phyloP scores from a whole-genome alignment of 2,113 vertebrate species.

The Hymenochirus boettgeri region DNA sequence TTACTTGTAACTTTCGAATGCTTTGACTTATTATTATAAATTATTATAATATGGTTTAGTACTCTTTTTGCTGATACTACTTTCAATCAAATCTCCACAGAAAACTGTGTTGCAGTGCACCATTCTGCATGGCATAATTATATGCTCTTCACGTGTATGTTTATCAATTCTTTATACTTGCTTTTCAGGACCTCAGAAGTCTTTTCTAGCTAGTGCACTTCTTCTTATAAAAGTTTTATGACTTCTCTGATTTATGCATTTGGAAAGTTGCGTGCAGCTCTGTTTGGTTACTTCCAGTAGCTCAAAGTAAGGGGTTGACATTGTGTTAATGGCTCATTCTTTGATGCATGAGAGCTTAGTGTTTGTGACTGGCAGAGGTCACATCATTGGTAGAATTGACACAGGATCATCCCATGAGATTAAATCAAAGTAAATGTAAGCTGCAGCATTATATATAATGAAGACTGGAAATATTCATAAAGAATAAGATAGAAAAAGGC shows the following conservation, averaged over 20 bases:
- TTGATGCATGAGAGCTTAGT: conserved; percentile 34
- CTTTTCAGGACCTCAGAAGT: conserved; percentile 32
- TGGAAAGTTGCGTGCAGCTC: conserved; percentile 29
- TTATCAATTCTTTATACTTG: conserved; percentile 41
- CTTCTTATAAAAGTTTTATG: conserved; percentile 34
- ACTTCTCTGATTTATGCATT: conserved; percentile 27
- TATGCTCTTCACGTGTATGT: conserved; percentile 13
- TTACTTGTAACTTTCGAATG: no score
- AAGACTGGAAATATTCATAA: background rate
- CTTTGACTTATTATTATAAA: no score
- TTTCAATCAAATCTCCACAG: background rate
- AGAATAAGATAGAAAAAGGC: background rate
- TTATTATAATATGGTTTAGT: no score
- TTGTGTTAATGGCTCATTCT: conserved; percentile 29
- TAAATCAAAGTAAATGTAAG: conserved; percentile 15
- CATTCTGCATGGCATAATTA: conserved; percentile 17
- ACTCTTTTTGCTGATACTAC: conserved; percentile 3
- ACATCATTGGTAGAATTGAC: conserved; percentile 27
- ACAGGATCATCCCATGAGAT: conserved; percentile 27
- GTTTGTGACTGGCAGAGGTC: conserved; percentile 30
- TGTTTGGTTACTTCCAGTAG: conserved; percentile 28
- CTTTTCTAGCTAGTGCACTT: conserved; percentile 36
- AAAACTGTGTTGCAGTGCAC: conserved; percentile 4
- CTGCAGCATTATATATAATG: background rate
- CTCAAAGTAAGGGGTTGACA: conserved; percentile 22